These are phyloP conservation scores for Orussus abietinus DNA, from an alignment of 1,140 invertebrate species.

Conservation along the genomic window DNA sequence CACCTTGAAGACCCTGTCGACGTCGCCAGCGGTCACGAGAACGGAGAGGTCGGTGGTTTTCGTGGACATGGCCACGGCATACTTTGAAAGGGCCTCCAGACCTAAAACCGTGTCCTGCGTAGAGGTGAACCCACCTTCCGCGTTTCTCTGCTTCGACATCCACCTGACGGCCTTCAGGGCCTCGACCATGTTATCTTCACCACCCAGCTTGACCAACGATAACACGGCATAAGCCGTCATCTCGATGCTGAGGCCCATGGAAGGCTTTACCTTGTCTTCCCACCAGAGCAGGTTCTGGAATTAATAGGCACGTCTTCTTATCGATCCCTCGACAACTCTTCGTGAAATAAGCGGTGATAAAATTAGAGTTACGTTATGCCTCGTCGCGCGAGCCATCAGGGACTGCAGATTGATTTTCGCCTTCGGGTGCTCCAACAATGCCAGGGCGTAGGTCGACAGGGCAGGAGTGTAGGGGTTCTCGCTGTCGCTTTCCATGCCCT, in stretches of 20 bases:
- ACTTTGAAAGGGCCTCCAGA: constrained; percentile 62
- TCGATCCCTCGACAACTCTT: too few species aligned
- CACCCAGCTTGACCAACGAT: constrained; percentile 58
- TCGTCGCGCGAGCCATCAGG: constrained; percentile 36
- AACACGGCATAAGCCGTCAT: constrained; percentile 73
- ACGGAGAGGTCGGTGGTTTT: constrained; percentile 45
- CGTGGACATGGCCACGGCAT: constrained; percentile 48
- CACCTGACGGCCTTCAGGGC: constrained; percentile 62
- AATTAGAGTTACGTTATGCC: constrained; percentile 31
- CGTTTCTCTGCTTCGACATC: constrained; percentile 72
- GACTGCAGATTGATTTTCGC: constrained; percentile 35
- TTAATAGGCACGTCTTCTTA: too few species aligned
- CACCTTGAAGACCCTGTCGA: constrained; percentile 42
- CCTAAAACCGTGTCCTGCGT: constrained; percentile 69
- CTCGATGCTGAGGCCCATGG: constrained; percentile 60
- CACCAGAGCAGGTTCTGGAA: constrained; percentile 47
- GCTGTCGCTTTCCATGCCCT: constrained; percentile 22
- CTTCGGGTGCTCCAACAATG: constrained; percentile 52
- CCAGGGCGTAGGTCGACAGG: constrained; percentile 60
- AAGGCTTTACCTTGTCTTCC: constrained; percentile 45
- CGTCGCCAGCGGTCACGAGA: constrained; percentile 37
- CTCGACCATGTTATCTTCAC: constrained; percentile 57
- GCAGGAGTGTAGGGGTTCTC: constrained; percentile 55
- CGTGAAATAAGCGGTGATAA: background rate
- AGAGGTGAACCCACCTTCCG: constrained; percentile 72